These are phyloP conservation scores for Urechis unicinctus DNA, from an alignment of 2,888 invertebrate genomes.

Conservation along the genomic window DNA sequence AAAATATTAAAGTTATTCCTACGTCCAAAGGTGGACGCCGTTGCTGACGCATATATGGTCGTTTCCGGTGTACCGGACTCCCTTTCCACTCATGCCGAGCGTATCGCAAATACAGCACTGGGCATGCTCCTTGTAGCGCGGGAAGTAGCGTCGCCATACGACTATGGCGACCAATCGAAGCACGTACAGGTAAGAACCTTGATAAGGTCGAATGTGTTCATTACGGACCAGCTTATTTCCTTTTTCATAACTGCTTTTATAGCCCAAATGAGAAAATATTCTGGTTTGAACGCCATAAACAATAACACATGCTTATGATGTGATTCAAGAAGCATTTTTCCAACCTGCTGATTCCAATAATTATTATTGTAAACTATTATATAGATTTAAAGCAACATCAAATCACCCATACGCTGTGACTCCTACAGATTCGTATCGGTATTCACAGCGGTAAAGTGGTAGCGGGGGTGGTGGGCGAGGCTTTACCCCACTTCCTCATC, in stretches of 20 bases:
- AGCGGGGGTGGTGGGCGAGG: conserved; percentile 29
- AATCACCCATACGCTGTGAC: too few relatives aligned
- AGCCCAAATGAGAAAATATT: too few relatives aligned
- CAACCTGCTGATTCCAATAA: too few relatives aligned
- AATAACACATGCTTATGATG: too few relatives aligned
- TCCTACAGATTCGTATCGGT: conserved; percentile 32
- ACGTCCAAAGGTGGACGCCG: conserved; percentile 28
- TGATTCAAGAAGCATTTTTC: too few relatives aligned
- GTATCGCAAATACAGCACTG: conserved; percentile 36
- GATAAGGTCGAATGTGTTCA: not conserved
- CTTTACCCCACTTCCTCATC: conserved; percentile 33
- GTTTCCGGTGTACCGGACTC: conserved; percentile 32
- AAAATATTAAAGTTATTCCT: too few relatives aligned
- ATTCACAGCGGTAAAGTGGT: conserved; percentile 31
- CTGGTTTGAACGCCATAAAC: too few relatives aligned
- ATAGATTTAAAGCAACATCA: too few relatives aligned
- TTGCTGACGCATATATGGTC: conserved; percentile 39
- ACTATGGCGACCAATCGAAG: conserved; percentile 9
- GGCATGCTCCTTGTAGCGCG: conserved; percentile 30
- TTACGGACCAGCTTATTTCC: not conserved
- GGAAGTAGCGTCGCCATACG: conserved; percentile 29
- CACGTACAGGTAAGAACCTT: conserved; percentile 13
- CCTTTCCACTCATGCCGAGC: conserved; percentile 27
- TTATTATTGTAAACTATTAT: too few relatives aligned
- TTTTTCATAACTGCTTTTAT: too few relatives aligned